phyloP scores from a whole-genome alignment of 2,113 vertebrate genomes.

The Phasianus colchicus region DNA sequence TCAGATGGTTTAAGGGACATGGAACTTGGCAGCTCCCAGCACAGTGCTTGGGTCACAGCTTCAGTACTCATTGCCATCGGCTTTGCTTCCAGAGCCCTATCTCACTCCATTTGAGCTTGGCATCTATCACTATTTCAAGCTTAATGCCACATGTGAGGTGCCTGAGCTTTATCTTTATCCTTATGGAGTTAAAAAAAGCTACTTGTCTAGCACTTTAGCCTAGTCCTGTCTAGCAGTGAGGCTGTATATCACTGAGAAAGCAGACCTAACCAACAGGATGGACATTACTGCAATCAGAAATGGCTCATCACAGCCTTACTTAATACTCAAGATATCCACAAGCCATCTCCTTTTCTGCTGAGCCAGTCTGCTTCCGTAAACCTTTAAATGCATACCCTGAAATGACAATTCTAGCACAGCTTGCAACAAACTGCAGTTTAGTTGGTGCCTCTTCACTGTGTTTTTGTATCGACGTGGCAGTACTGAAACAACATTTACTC shows the following conservation, averaged over 20 bases:
- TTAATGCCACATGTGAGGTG: slow-evolving; percentile 28
- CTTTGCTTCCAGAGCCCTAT: not conserved
- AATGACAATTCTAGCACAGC: not conserved
- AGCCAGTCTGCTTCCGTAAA: not conserved
- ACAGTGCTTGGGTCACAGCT: not conserved
- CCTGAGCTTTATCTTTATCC: slow-evolving; percentile 65
- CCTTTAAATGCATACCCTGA: not conserved
- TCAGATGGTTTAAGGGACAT: not conserved
- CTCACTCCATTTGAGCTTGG: not conserved
- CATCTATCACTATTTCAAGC: slow-evolving; percentile 47
- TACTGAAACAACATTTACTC: not conserved
- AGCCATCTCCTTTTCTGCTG: not conserved
- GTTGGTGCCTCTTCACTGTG: not conserved
- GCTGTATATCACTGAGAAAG: not conserved
- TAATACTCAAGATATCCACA: not conserved
- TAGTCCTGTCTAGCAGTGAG: not conserved
- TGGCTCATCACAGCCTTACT: not conserved
- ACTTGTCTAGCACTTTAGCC: slow-evolving; percentile 35
- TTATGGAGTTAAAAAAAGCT: slow-evolving; percentile 49
- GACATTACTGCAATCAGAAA: not conserved
- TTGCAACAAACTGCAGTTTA: not conserved
- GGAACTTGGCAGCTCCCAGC: not conserved
- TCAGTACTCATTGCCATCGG: not conserved
- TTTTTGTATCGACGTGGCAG: not conserved
- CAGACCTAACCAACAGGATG: not conserved